Percentiles rank a stretch among this genome's conserved stretches.
These are phyloP conservation scores for Isurus oxyrinchus DNA, from an alignment of 2,113 vertebrate species.

Conservation along the genomic window DNA sequence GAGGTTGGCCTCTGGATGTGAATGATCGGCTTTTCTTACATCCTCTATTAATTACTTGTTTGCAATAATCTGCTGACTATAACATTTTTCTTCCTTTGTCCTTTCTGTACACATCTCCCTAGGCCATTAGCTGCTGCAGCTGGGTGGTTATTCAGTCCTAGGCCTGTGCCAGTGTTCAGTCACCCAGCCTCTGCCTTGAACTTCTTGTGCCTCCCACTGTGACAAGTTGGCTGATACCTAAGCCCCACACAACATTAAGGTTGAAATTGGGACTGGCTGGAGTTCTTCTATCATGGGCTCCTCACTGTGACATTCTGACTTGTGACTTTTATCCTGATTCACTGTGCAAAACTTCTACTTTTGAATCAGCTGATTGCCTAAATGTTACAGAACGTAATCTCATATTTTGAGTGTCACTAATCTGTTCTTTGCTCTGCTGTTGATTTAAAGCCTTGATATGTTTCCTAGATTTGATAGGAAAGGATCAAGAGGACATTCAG, in stretches of 20 bases:
- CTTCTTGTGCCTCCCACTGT: neutral
- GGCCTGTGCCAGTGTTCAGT: neutral
- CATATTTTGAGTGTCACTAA: neutral
- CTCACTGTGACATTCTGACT: neutral
- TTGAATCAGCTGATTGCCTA: neutral
- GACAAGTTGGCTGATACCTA: neutral
- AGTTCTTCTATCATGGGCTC: neutral
- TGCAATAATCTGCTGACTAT: neutral
- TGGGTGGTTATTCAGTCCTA: neutral
- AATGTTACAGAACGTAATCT: neutral
- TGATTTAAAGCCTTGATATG: neutral
- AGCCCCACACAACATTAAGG: neutral
- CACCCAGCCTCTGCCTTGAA: neutral
- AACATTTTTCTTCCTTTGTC: neutral
- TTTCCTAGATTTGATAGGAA: neutral
- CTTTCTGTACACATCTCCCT: neutral
- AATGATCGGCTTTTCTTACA: neutral
- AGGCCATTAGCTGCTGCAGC: neutral
- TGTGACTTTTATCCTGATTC: neutral
- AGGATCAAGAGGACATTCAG: neutral
- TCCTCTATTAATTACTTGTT: neutral
- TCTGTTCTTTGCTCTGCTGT: neutral
- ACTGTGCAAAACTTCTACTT: neutral
- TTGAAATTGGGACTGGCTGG: neutral
- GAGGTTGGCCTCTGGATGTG: neutral